Conservation (phyloP, 2,797 vertebrate genomes). For the Phylloscopus collybita region DNA sequence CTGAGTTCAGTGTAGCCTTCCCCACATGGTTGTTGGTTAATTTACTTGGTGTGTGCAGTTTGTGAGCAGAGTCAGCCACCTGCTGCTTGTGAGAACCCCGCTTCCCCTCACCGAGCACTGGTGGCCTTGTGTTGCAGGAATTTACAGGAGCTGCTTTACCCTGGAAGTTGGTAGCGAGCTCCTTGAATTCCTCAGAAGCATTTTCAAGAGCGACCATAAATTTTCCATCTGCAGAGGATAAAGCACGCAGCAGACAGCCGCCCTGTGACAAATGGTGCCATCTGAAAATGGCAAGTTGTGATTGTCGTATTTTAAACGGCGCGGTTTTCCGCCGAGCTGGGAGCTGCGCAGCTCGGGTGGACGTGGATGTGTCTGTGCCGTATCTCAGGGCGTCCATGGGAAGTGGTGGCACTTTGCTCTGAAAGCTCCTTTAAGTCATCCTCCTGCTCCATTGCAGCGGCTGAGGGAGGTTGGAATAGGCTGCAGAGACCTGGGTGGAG, state of each 20-base stretch:
- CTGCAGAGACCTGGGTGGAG: not conserved
- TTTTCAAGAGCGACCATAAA: not conserved
- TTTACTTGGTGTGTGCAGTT: not conserved
- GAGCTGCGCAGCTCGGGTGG: not conserved
- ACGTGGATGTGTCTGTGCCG: accelerated
- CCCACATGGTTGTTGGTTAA: not conserved
- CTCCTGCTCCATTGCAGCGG: not conserved
- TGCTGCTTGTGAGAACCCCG: not conserved
- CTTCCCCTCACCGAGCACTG: not conserved
- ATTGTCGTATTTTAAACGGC: not conserved
- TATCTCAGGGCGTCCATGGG: not conserved
- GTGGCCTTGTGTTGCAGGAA: not conserved
- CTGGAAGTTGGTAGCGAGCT: not conserved
- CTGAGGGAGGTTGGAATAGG: not conserved
- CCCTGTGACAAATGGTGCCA: not conserved
- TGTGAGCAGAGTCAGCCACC: not conserved
- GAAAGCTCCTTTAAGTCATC: not conserved
- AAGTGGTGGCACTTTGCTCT: not conserved
- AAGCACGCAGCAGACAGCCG: not conserved
- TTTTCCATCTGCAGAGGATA: conserved; percentile 35
- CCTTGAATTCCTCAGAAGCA: conserved; percentile 21
- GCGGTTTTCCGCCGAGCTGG: not conserved
- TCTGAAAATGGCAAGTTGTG: not conserved
- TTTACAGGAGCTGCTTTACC: not conserved
- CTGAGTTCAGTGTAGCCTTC: not conserved